Percentiles rank a stretch among this genome's conserved stretches.
Conservation (phyloP, 2,888 invertebrate genomes). For the Heliconius charithonia region DNA sequence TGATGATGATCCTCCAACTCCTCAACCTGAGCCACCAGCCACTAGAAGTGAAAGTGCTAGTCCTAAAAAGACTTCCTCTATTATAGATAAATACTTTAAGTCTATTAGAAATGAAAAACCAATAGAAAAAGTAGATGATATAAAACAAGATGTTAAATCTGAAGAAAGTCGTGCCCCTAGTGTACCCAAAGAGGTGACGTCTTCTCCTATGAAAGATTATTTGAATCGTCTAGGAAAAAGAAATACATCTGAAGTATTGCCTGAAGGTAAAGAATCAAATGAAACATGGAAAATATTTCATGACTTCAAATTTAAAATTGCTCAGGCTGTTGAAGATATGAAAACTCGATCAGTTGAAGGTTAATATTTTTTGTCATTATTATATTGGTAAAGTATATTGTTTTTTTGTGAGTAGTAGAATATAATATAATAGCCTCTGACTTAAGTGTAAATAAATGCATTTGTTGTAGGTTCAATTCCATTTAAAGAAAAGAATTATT, state of each 20-base stretch:
- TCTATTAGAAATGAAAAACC: slow-evolving; percentile 68
- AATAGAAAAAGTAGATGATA: slow-evolving; percentile 65
- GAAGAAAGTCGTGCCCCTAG: slow-evolving; percentile 60
- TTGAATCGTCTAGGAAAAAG: slow-evolving; percentile 85
- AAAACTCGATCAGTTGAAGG: slow-evolving; percentile 87
- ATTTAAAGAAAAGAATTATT: not conserved
- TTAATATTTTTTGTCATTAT: slow-evolving; percentile 48
- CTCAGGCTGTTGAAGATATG: slow-evolving; percentile 91
- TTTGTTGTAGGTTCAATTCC: not conserved
- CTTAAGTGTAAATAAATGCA: not conserved
- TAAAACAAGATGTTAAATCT: slow-evolving; percentile 60
- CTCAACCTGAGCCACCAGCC: slow-evolving; percentile 73
- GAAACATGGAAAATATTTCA: slow-evolving; percentile 90
- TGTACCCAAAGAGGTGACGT: slow-evolving; percentile 68
- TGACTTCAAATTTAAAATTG: slow-evolving; percentile 89
- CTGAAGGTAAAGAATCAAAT: slow-evolving; percentile 74
- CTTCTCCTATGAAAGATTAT: slow-evolving; percentile 84
- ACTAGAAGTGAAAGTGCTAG: slow-evolving; percentile 70
- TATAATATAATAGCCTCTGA: not conserved
- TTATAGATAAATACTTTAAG: slow-evolving; percentile 81
- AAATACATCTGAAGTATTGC: slow-evolving; percentile 83
- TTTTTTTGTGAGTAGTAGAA: not conserved
- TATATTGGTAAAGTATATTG: not conserved
- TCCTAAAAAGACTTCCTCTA: slow-evolving; percentile 74
- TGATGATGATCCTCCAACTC: slow-evolving; percentile 82